These are phyloP conservation scores for Vandiemenella viatica DNA, from an alignment of 2,888 invertebrate genomes.

Conservation along the genomic window DNA sequence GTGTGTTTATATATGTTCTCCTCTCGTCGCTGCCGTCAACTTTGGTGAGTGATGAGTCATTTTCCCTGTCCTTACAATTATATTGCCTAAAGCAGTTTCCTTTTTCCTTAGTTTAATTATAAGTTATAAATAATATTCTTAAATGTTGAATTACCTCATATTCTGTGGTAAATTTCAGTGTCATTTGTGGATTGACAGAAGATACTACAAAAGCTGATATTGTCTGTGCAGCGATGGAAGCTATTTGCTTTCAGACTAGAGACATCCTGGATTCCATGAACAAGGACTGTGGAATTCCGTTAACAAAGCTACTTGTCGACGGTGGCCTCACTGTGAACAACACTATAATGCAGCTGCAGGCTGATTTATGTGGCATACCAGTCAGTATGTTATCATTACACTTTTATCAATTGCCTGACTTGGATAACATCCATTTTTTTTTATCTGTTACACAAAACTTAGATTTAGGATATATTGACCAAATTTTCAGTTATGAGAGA, in stretches of 20 bases:
- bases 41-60: no score
- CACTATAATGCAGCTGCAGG: constrained; percentile 84
- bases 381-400: constrained; percentile 47
- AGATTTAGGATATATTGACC: not conserved
- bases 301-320: constrained; percentile 68
- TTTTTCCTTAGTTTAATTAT: no score
- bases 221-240: constrained; percentile 80
- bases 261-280: constrained; percentile 90
- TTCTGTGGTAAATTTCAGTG: constrained; percentile 37
- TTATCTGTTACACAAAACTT: no score
- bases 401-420: not conserved
- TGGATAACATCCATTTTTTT: no score
- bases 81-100: no score
- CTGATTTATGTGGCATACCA: constrained; percentile 79
- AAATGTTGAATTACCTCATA: not conserved
- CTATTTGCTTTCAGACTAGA: constrained; percentile 87
- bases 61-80: no score
- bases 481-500: not conserved
- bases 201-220: constrained; percentile 78
- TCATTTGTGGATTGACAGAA: constrained; percentile 84
- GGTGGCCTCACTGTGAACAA: constrained; percentile 93
- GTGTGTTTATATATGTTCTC: no score
- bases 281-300: constrained; percentile 66
- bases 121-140: no score
- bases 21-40: no score